These are phyloP conservation scores for Poliocrania exsul DNA, from an alignment of 2,797 vertebrate species.

Conservation along the genomic window DNA sequence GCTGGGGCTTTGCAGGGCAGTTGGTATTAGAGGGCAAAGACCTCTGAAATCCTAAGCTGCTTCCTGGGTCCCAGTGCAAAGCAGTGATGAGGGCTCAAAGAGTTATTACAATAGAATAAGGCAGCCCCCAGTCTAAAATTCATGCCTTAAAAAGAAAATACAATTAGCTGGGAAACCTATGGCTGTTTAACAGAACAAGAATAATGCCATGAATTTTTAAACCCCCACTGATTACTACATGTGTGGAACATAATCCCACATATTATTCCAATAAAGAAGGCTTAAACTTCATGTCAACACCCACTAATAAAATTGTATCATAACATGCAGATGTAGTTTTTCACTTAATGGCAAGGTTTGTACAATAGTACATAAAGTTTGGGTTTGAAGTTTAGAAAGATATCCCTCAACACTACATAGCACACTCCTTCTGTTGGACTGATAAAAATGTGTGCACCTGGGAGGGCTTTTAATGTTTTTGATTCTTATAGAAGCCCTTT, in stretches of 20 bases:
- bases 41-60: background rate
- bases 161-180: background rate
- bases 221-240: background rate
- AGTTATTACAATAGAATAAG: background rate
- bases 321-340: background rate
- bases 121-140: background rate
- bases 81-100: background rate
- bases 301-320: background rate
- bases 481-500: background rate
- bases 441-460: background rate
- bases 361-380: background rate
- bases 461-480: background rate
- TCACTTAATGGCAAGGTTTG: background rate
- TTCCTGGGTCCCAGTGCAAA: background rate
- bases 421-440: background rate
- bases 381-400: background rate
- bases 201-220: background rate
- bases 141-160: background rate
- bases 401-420: background rate
- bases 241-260: slow-evolving; percentile 12
- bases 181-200: background rate
- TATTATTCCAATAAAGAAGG: background rate
- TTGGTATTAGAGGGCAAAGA: background rate
- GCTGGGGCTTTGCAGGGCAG: background rate
- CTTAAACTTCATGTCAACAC: slow-evolving; percentile 6